Percentiles rank a stretch among this genome's conserved stretches.
phyloP scores from a whole-genome alignment of 2,113 vertebrate genomes.

The Ctenodactylus gundi region DNA sequence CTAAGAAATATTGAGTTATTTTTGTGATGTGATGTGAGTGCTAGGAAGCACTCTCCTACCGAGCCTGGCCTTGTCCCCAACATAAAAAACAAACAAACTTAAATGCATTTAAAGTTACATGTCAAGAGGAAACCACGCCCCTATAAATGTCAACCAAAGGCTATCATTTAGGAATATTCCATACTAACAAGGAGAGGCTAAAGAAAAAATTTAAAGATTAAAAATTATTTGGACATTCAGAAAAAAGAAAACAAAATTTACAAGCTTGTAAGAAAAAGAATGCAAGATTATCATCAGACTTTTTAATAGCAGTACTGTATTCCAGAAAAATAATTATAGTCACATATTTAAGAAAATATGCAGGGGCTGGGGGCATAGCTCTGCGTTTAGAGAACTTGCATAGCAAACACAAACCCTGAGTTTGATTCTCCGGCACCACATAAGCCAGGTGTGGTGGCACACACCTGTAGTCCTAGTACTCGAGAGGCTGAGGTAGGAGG shows the following conservation, averaged over 20 bases:
- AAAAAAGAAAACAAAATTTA: not conserved
- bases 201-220: not conserved
- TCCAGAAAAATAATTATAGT: not conserved
- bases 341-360: not conserved
- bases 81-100: too few species aligned
- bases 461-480: too few species aligned
- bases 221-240: not conserved
- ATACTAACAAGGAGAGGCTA: not conserved
- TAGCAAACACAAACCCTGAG: too few species aligned
- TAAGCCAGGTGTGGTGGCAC: too few species aligned
- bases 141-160: not conserved
- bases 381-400: too few species aligned
- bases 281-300: not conserved
- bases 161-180: not conserved
- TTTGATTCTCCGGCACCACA: too few species aligned
- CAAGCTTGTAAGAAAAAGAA: not conserved
- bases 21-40: too few species aligned
- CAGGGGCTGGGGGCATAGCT: too few species aligned
- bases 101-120: not conserved
- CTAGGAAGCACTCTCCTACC: too few species aligned
- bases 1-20: too few species aligned
- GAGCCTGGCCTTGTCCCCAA: not conserved
- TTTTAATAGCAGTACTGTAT: not conserved
- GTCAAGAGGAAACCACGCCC: not conserved
- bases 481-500: too few species aligned